Conservation (phyloP, 2,888 invertebrate genomes). For the Frankliniella fusca region DNA sequence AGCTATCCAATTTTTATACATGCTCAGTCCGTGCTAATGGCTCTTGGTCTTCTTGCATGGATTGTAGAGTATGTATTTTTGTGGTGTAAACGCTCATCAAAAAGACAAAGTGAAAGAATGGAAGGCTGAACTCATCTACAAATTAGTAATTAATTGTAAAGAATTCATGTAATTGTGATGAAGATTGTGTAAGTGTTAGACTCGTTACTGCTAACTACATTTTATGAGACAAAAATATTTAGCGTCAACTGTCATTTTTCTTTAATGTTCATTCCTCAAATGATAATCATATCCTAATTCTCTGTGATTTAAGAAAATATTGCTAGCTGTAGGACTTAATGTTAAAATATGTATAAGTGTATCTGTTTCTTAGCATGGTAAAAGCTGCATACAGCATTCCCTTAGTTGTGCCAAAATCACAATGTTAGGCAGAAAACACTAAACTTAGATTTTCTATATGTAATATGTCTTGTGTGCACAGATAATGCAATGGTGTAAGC, state of each 20-base stretch:
- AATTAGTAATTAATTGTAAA: neutral
- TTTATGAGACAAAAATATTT: neutral
- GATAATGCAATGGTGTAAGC: neutral
- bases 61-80: constrained; percentile 56
- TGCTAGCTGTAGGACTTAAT: too few relatives aligned
- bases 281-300: neutral
- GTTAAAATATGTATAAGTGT: too few relatives aligned
- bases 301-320: neutral
- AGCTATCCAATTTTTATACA: constrained; percentile 68
- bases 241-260: neutral
- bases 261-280: neutral
- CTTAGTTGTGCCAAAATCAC: too few relatives aligned
- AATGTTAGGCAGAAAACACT: too few relatives aligned
- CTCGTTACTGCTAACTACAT: neutral
- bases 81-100: constrained; percentile 10
- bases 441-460: too few relatives aligned
- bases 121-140: neutral
- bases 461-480: too few relatives aligned
- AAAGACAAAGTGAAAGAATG: neutral
- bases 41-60: constrained; percentile 67
- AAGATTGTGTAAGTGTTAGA: neutral
- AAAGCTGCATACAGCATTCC: too few relatives aligned
- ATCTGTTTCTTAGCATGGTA: too few relatives aligned
- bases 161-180: neutral
- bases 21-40: constrained; percentile 65